Conservation (phyloP, 2,888 invertebrate species). For the Cerastis leucographa region DNA sequence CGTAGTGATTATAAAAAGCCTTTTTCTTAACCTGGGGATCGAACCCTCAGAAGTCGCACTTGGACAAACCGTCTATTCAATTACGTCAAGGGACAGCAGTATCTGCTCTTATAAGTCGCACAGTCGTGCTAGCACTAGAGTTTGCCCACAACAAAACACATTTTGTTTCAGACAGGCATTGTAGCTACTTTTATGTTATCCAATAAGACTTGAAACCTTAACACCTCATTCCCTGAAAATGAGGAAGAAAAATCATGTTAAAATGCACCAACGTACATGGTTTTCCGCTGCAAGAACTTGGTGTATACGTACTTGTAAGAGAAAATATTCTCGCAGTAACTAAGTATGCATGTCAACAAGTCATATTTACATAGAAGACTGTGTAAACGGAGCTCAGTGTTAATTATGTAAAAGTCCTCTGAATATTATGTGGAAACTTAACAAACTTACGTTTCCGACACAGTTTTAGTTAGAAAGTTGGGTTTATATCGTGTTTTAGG, state of each 20-base stretch:
- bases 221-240: background rate
- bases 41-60: background rate
- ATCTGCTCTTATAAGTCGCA: background rate
- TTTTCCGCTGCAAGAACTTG: conserved; percentile 6
- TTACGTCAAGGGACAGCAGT: background rate
- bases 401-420: conserved; percentile 45
- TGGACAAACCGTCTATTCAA: background rate
- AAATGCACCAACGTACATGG: no score
- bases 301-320: background rate
- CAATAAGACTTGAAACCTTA: background rate
- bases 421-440: conserved; percentile 39
- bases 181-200: background rate
- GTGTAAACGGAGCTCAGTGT: conserved; percentile 44
- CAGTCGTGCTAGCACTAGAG: background rate
- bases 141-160: background rate
- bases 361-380: conserved; percentile 45
- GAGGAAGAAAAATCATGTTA: no score
- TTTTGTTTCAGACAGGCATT: background rate
- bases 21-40: background rate
- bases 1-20: no score
- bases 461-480: conserved; percentile 13
- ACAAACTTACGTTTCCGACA: conserved; percentile 34
- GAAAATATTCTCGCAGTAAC: conserved; percentile 6
- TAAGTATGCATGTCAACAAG: conserved; percentile 25
- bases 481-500: conserved; percentile 12